Evolutionary conservation across 2,888 invertebrate genomes (phyloP).

Genomic region (Strigamia maritima): DNA sequence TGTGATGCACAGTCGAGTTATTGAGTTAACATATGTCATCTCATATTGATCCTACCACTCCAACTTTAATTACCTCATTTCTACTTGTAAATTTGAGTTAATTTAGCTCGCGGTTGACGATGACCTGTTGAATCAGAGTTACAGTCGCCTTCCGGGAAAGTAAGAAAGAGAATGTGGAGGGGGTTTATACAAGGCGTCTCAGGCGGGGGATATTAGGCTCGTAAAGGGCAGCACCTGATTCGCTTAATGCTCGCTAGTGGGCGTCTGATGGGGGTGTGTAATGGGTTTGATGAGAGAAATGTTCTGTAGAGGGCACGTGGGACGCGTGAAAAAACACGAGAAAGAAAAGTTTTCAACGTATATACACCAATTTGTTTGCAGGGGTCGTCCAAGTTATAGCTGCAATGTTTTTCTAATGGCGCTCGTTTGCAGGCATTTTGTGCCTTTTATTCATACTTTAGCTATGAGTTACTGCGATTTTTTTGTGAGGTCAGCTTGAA

Average conservation of each 20-base stretch:
- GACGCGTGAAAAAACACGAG: not conserved
- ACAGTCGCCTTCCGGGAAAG: not conserved
- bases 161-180: not conserved
- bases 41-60: too few species aligned
- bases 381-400: not conserved
- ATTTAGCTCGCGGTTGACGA: not conserved
- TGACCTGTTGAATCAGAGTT: not conserved
- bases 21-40: too few species aligned
- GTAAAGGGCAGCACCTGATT: not conserved
- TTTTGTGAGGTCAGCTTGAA: too few species aligned
- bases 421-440: too few species aligned
- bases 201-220: slow-evolving; percentile 1
- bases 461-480: too few species aligned
- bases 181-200: not conserved
- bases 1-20: too few species aligned
- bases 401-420: too few species aligned
- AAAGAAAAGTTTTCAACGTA: not conserved
- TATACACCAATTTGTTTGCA: not conserved
- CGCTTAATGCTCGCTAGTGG: not conserved
- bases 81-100: too few species aligned
- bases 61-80: too few species aligned
- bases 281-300: not conserved
- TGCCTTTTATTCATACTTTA: too few species aligned
- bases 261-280: not conserved
- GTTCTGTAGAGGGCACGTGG: not conserved